A percentile compares a stretch with the other conserved stretches of the same genome.
Evolutionary conservation across 2,797 vertebrate species (phyloP).

Genomic region (Diplodus puntazzo): DNA sequence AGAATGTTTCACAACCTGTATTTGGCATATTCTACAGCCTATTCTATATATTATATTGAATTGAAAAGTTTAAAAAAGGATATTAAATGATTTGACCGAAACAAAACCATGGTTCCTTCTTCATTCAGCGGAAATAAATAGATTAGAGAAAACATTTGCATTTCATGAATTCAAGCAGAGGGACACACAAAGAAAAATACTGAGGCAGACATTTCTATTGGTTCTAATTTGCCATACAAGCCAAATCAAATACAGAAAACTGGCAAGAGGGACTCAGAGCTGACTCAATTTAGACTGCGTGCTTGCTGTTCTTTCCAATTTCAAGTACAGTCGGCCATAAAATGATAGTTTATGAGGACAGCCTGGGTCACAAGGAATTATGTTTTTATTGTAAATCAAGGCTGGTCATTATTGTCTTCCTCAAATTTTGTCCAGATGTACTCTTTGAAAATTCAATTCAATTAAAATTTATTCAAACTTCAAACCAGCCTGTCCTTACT

Average conservation of each 20-base stretch:
- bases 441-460: too few species aligned
- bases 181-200: background rate
- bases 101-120: background rate
- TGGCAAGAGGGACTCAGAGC: background rate
- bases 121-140: background rate
- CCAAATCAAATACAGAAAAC: conserved; percentile 18
- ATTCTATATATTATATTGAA: background rate
- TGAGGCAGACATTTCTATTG: conserved; percentile 4
- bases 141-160: background rate
- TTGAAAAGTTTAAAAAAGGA: background rate
- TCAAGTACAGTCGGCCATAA: background rate
- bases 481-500: background rate
- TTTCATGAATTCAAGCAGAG: background rate
- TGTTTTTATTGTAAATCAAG: conserved; percentile 10
- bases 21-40: background rate
- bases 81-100: conserved; percentile 23
- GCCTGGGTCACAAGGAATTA: conserved; percentile 1
- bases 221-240: conserved; percentile 21
- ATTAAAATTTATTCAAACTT: background rate
- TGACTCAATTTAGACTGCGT: conserved; percentile 15
- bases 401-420: too few species aligned
- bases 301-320: background rate
- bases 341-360: conserved; percentile 14
- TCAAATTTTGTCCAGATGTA: too few species aligned
- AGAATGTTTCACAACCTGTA: conserved; percentile 16